phyloP scores from a whole-genome alignment of 1,140 invertebrate species.

The Macrostomum lignano region DNA sequence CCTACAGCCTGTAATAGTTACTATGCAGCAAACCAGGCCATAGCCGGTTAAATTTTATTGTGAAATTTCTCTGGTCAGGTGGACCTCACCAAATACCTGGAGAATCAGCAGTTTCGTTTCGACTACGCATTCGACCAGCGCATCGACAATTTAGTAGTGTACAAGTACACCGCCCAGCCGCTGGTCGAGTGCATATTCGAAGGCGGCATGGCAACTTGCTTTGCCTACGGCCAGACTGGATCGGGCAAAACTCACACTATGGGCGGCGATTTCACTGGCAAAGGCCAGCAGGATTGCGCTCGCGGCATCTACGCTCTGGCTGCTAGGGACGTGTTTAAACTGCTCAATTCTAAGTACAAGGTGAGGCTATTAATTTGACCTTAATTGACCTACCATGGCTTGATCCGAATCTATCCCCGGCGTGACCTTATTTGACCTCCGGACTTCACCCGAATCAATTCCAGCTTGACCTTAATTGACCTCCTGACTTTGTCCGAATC shows the following conservation, averaged over 20 bases:
- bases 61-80: too few relatives aligned
- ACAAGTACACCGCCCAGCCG: conserved; percentile 75
- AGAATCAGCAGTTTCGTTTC: conserved; percentile 89
- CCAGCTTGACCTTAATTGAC: too few relatives aligned
- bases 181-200: conserved; percentile 76
- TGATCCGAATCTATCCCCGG: too few relatives aligned
- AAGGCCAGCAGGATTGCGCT: conserved; percentile 25
- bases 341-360: conserved; percentile 47
- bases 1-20: too few relatives aligned
- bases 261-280: conserved; percentile 25
- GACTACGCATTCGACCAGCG: conserved; percentile 95
- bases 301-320: conserved; percentile 32
- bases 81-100: conserved; percentile 86
- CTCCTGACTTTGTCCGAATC: too few relatives aligned
- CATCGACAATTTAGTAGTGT: conserved; percentile 75
- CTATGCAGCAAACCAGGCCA: too few relatives aligned
- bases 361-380: too few relatives aligned
- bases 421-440: too few relatives aligned
- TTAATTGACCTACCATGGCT: too few relatives aligned
- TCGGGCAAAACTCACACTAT: conserved; percentile 53
- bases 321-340: conserved; percentile 61
- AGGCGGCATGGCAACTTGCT: conserved; percentile 81
- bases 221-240: conserved; percentile 82
- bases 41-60: too few relatives aligned
- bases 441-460: too few relatives aligned